Evolutionary conservation across 2,113 vertebrate genomes (phyloP), one percentile per base, ranked within the genome.

Genomic region (Anser brachyrhynchus): DNA sequence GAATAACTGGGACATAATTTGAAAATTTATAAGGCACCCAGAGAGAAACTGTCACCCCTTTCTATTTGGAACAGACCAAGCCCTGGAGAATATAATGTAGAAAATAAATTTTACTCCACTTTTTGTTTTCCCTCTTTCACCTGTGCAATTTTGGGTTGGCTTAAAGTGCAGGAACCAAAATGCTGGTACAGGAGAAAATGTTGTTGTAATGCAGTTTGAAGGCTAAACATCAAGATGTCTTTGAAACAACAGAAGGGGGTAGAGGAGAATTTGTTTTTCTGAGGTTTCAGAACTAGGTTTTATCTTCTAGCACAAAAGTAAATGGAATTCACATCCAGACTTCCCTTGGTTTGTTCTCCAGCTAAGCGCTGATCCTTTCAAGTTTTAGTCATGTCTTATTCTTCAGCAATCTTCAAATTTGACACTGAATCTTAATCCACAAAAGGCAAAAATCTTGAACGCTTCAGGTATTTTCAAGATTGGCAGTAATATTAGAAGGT

Each of bases 151-250:
- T 59, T 37, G 35, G 15, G 9, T 51, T 44, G 39, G 25, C 28
- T 85, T 51, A 37, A 70, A 83, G 29, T 46, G 16, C 16, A 49
- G 71, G 28, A 85, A 61, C 23, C 49, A 85, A 91, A 87, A 65
- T 70, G 21, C 29, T 91, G 77, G 15, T 54, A 35, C 41, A 37
- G 58, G 51, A 89, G 58, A 72, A 72, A 44, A 29, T 61, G 26
- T 13, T 90, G n/a, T 33, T 81, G 51, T 57, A 72, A 52, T 65
- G 57, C 35, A 59, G 19, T 77, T 82, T 89, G 73, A 95, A 95
- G 80, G 81, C 84, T 92, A 69, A 84, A 91, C 49, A 70, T 82
- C 62, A 79, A 92, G 59, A 51, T 58, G 35, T 6, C 71, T 96
- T 62, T 90, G 84, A 91, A 92, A 92, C 0, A 7, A 29, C 4